A percentile compares a stretch with the other conserved stretches of the same genome.
phyloP scores from a whole-genome alignment of 2,797 vertebrate species.

The Lithobates pipiens region DNA sequence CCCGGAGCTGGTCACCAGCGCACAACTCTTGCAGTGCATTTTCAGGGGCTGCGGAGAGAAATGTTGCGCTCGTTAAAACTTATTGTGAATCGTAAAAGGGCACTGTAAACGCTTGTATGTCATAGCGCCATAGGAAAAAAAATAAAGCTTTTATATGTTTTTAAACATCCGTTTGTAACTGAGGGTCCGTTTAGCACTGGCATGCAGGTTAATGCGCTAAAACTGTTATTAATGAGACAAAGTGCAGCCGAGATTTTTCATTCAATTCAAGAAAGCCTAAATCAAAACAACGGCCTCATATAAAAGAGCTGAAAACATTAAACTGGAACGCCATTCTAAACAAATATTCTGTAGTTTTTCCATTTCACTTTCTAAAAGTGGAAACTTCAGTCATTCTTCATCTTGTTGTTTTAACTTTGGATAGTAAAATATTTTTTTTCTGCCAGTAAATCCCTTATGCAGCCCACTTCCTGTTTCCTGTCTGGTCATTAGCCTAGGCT shows the following conservation, averaged over 20 bases:
- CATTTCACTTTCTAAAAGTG: too few relatives aligned
- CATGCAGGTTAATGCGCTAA: not conserved
- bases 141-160: not conserved
- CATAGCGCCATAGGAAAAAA: not conserved
- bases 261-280: not conserved
- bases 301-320: too few relatives aligned
- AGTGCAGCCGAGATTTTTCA: too few relatives aligned
- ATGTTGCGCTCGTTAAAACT: not conserved
- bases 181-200: not conserved
- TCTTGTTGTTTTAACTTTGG: too few relatives aligned
- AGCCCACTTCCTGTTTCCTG: too few relatives aligned
- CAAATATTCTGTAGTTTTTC: too few relatives aligned
- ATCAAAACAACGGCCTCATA: not conserved
- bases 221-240: not conserved
- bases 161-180: not conserved
- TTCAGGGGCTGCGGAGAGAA: conserved; percentile 82
- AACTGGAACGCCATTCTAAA: too few relatives aligned
- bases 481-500: too few relatives aligned
- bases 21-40: conserved; percentile 92
- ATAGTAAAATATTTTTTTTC: too few relatives aligned
- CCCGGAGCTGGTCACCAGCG: conserved; percentile 94
- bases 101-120: not conserved
- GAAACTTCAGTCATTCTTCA: too few relatives aligned
- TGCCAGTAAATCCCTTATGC: too few relatives aligned
- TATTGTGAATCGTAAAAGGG: not conserved